Evolutionary conservation across 2,797 vertebrate species (phyloP).

Genomic region (Anguilla pacifica): DNA sequence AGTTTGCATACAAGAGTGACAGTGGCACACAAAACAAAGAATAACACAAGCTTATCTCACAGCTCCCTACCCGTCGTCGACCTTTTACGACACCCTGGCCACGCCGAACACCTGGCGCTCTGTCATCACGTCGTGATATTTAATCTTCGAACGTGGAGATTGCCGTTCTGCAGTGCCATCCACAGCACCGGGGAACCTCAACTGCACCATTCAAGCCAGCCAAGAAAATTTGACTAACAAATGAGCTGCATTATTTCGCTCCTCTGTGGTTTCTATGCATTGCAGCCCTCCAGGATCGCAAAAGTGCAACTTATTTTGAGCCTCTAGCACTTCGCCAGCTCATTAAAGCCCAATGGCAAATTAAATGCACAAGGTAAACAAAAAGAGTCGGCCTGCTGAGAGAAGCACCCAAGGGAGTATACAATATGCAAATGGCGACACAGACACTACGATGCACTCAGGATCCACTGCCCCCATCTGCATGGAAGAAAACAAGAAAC

Average conservation of each 20-base stretch:
- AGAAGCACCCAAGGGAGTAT: background rate
- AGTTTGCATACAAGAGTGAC: background rate
- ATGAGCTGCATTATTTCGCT: background rate
- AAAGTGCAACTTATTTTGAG: background rate
- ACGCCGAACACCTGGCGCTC: background rate
- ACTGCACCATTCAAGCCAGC: background rate
- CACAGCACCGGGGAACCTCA: background rate
- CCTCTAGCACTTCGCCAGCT: background rate
- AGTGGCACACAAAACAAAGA: background rate
- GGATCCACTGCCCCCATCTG: background rate
- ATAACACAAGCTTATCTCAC: background rate
- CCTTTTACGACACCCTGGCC: background rate
- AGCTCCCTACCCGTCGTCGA: background rate
- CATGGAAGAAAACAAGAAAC: background rate
- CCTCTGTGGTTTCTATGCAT: background rate
- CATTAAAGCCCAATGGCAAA: background rate
- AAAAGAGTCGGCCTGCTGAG: background rate
- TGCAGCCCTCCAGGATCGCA: background rate
- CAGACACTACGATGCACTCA: background rate
- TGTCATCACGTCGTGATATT: background rate
- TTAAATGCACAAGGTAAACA: background rate
- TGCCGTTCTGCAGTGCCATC: background rate
- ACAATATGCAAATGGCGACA: background rate
- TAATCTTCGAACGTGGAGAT: background rate
- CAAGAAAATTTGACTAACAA: slow-evolving; percentile 5